Percentiles rank a stretch among this genome's conserved stretches.
phyloP scores from a whole-genome alignment of 2,888 invertebrate genomes.

The Pocota personata region DNA sequence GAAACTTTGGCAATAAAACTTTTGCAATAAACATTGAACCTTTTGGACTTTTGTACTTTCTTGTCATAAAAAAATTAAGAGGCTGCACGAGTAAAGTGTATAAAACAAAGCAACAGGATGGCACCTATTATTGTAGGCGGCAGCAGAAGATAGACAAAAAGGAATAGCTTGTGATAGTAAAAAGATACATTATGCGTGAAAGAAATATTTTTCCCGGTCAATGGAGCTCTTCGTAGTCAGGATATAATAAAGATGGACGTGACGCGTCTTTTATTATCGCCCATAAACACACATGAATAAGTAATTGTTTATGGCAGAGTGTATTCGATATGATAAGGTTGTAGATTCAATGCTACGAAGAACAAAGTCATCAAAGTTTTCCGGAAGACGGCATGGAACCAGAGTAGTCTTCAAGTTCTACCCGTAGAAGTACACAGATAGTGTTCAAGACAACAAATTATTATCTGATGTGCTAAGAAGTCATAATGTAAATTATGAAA shows the following conservation, averaged over 20 bases:
- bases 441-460: too few relatives aligned
- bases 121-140: too few relatives aligned
- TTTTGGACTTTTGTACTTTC: not conserved
- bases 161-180: not conserved
- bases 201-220: not conserved
- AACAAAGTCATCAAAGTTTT: too few relatives aligned
- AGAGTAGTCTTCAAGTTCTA: too few relatives aligned
- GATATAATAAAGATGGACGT: slow-evolving; percentile 24
- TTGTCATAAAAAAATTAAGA: slow-evolving; percentile 8
- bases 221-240: not conserved
- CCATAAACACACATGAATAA: slow-evolving; percentile 13
- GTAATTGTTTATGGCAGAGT: slow-evolving; percentile 6
- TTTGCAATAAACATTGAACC: not conserved
- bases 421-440: too few relatives aligned
- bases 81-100: not conserved
- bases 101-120: slow-evolving; percentile 6
- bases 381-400: too few relatives aligned
- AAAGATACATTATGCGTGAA: not conserved
- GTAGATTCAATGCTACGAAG: not conserved
- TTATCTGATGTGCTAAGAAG: too few relatives aligned
- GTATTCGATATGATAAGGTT: not conserved
- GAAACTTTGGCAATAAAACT: not conserved
- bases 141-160: not conserved
- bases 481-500: too few relatives aligned
- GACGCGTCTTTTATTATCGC: not conserved